phyloP scores from a whole-genome alignment of 2,888 invertebrate genomes.

The Eupithecia subfuscata region DNA sequence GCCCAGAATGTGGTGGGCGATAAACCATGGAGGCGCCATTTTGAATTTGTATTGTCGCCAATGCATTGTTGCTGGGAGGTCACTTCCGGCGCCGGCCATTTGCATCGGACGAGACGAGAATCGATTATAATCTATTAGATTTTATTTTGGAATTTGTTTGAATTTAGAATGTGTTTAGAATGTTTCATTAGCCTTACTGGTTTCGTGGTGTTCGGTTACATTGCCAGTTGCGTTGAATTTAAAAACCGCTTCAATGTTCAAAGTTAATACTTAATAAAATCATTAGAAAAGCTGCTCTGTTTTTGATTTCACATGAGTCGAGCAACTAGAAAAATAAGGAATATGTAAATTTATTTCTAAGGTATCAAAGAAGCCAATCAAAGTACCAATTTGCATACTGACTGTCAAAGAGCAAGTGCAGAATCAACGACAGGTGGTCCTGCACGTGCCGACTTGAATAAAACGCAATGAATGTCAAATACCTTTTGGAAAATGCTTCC shows the following conservation, averaged over 20 bases:
- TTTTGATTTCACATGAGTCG: background rate
- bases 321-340: background rate
- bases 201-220: constrained; percentile 9
- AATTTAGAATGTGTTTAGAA: constrained; percentile 32
- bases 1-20: constrained; percentile 63
- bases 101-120: constrained; percentile 78
- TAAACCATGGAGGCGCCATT: constrained; percentile 79
- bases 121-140: constrained; percentile 63
- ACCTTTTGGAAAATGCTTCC: constrained; percentile 50
- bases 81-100: constrained; percentile 82
- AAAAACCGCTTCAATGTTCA: background rate
- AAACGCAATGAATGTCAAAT: constrained; percentile 83
- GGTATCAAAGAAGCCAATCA: constrained; percentile 24
- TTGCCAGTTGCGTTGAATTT: background rate
- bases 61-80: constrained; percentile 78
- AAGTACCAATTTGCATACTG: constrained; percentile 43
- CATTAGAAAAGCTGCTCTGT: background rate
- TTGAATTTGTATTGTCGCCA: constrained; percentile 75
- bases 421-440: constrained; percentile 80
- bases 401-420: constrained; percentile 64
- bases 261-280: background rate
- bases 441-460: constrained; percentile 79
- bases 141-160: constrained; percentile 40
- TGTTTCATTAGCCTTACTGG: constrained; percentile 11
- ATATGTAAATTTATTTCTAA: background rate